These are phyloP conservation scores for Scaptomyza hsui DNA, from an alignment of 1,140 invertebrate species.

Conservation along the genomic window DNA sequence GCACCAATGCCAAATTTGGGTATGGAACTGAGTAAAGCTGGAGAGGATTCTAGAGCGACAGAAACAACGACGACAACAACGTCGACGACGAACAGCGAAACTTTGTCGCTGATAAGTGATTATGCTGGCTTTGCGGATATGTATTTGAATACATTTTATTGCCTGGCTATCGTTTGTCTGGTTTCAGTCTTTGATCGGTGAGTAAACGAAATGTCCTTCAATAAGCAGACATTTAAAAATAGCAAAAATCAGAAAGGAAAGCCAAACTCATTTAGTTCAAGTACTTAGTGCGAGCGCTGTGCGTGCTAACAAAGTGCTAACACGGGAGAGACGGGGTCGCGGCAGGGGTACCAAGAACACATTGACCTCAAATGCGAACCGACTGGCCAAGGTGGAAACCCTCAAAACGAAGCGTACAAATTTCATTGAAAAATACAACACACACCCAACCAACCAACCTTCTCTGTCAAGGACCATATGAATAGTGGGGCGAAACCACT, in stretches of 20 bases:
- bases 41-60: slow-evolving; percentile 8
- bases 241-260: slow-evolving; percentile 30
- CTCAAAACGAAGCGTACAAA: slow-evolving; percentile 32
- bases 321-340: neutral
- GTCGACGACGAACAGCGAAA: slow-evolving; percentile 39
- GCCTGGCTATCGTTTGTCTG: slow-evolving; percentile 79
- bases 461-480: slow-evolving; percentile 26
- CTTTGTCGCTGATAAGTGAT: slow-evolving; percentile 64
- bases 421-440: slow-evolving; percentile 64
- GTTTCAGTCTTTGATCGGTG: slow-evolving; percentile 84
- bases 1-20: slow-evolving; percentile 38
- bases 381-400: slow-evolving; percentile 39
- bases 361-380: slow-evolving; percentile 68
- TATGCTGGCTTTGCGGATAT: slow-evolving; percentile 80
- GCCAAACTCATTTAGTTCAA: slow-evolving; percentile 52
- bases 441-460: slow-evolving; percentile 5
- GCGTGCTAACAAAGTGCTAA: slow-evolving; percentile 32
- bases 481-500: slow-evolving; percentile 16
- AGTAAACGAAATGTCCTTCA: slow-evolving; percentile 58
- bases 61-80: slow-evolving; percentile 13
- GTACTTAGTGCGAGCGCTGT: slow-evolving; percentile 43
- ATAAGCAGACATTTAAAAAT: slow-evolving; percentile 51
- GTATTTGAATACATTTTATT: slow-evolving; percentile 83
- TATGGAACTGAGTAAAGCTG: slow-evolving; percentile 27
- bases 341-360: slow-evolving; percentile 53